A percentile compares a stretch with the other conserved stretches of the same genome.
Conservation (phyloP, 1,140 invertebrate genomes). For the Bicyclus anynana region DNA sequence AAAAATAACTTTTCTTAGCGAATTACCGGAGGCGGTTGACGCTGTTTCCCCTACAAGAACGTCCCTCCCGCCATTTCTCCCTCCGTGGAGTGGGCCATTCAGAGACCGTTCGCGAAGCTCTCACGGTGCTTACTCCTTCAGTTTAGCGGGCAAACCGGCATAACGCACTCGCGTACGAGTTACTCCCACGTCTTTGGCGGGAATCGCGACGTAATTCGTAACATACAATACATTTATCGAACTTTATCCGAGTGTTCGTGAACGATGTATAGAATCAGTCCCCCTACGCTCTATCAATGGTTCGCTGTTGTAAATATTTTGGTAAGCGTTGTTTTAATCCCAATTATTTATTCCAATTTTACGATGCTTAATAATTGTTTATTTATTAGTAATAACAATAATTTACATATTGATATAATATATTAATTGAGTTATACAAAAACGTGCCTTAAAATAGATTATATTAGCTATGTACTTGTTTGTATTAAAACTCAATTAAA, state of each 20-base stretch:
- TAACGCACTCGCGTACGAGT: slow-evolving; percentile 47
- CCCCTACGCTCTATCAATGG: slow-evolving; percentile 24
- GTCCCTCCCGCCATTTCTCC: slow-evolving; percentile 68
- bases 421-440: no score
- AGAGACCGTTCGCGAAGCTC: slow-evolving; percentile 70
- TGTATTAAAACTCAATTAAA: no score
- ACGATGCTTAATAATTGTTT: no score
- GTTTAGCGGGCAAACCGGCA: slow-evolving; percentile 68
- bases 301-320: slow-evolving; percentile 48
- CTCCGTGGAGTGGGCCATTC: slow-evolving; percentile 69
- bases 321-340: slow-evolving; percentile 43
- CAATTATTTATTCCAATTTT: no score
- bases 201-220: slow-evolving; percentile 41
- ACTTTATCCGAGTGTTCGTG: slow-evolving; percentile 49
- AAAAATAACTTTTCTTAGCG: slow-evolving; percentile 75
- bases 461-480: no score
- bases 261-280: slow-evolving; percentile 40
- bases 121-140: slow-evolving; percentile 62
- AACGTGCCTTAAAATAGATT: no score
- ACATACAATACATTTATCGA: slow-evolving; percentile 29
- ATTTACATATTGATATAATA: no score
- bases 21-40: slow-evolving; percentile 69
- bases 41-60: slow-evolving; percentile 68
- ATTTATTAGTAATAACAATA: no score
- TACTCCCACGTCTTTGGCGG: slow-evolving; percentile 46